Percentiles rank a stretch among this genome's conserved stretches.
These are phyloP conservation scores for Lottia gigantea DNA, from an alignment of 2,888 invertebrate species.

Conservation along the genomic window DNA sequence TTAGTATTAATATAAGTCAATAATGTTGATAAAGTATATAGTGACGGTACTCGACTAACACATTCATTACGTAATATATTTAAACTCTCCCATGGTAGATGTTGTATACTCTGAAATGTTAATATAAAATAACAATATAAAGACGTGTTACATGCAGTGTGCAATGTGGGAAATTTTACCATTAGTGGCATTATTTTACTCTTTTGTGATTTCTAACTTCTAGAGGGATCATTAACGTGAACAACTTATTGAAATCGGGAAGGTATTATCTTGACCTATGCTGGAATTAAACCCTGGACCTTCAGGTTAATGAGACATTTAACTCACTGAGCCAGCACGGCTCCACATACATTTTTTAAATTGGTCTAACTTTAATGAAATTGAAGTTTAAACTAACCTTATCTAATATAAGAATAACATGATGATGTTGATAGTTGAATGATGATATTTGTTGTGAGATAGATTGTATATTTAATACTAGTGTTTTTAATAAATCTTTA, in stretches of 20 bases:
- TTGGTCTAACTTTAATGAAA: neutral
- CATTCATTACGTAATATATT: conserved; percentile 76
- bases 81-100: conserved; percentile 84
- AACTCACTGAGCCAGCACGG: too few relatives aligned
- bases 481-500: neutral
- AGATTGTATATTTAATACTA: neutral
- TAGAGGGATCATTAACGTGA: too few relatives aligned
- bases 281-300: too few relatives aligned
- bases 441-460: neutral
- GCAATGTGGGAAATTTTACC: too few relatives aligned
- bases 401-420: conserved; percentile 58
- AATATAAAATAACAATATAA: neutral
- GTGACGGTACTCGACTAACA: conserved; percentile 80
- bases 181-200: too few relatives aligned
- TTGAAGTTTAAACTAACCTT: conserved; percentile 42
- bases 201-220: too few relatives aligned
- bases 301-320: too few relatives aligned
- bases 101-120: conserved; percentile 73
- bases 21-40: conserved; percentile 64
- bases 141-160: too few relatives aligned
- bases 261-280: too few relatives aligned
- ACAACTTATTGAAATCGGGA: too few relatives aligned
- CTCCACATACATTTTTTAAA: too few relatives aligned
- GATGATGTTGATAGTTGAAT: conserved; percentile 21
- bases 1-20: conserved; percentile 37